A percentile compares a stretch with the other conserved stretches of the same genome.
Conservation (phyloP, 2,888 invertebrate species). For the Osmoderma eremita region DNA sequence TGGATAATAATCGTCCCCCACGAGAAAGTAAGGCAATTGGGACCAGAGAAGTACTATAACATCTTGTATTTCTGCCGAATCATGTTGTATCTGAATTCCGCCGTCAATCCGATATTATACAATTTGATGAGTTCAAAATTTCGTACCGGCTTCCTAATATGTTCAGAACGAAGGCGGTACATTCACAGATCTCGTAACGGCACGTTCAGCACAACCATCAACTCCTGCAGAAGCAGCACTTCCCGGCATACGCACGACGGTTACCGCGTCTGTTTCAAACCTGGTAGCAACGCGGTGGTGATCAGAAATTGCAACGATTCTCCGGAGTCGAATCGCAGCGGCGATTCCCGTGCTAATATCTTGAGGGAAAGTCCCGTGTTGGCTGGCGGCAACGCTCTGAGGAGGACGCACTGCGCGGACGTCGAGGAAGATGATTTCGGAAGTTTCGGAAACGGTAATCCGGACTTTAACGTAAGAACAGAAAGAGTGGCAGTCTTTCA, state of each 20-base stretch:
- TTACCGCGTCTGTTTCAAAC: slow-evolving; percentile 57
- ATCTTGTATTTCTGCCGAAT: slow-evolving; percentile 85
- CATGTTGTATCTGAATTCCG: slow-evolving; percentile 90
- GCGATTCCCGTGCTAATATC: slow-evolving; percentile 55
- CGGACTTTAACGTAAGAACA: slow-evolving; percentile 41
- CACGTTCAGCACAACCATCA: slow-evolving; percentile 70
- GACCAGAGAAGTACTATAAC: slow-evolving; percentile 82
- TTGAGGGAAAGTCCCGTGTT: slow-evolving; percentile 45
- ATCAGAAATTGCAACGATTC: slow-evolving; percentile 59
- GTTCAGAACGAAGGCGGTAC: slow-evolving; percentile 68
- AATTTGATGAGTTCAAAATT: slow-evolving; percentile 93
- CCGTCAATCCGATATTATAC: slow-evolving; percentile 91
- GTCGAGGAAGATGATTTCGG: slow-evolving; percentile 37
- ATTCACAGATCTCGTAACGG: slow-evolving; percentile 64
- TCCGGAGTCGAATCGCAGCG: slow-evolving; percentile 70
- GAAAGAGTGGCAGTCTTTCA: slow-evolving; percentile 33
- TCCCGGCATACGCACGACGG: slow-evolving; percentile 56
- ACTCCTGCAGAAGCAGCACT: slow-evolving; percentile 62
- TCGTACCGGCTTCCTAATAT: slow-evolving; percentile 80
- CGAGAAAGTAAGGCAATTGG: slow-evolving; percentile 74
- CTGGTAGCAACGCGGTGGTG: slow-evolving; percentile 57
- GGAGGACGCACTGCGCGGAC: slow-evolving; percentile 3
- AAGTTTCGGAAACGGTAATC: slow-evolving; percentile 37
- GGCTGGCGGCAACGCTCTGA: slow-evolving; percentile 6
- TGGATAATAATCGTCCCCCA: slow-evolving; percentile 84